phyloP scores from a whole-genome alignment of 2,888 invertebrate species.

The Tetanocera ferruginea region DNA sequence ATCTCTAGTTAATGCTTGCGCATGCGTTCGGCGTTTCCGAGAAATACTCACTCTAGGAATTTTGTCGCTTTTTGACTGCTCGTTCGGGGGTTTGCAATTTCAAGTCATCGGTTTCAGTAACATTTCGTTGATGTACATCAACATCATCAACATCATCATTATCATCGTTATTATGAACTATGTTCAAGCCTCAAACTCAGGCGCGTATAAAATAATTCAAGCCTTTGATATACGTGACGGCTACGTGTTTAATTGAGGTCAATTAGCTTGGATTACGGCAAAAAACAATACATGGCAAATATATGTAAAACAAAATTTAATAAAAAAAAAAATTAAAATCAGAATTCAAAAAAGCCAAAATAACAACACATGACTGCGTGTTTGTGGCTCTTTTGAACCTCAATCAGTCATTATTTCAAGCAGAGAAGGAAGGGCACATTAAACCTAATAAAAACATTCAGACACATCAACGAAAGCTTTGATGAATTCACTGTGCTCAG shows the following conservation, averaged over 20 bases:
- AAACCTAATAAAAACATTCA: neutral
- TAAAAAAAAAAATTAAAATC: slow-evolving; percentile 10
- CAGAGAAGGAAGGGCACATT: neutral
- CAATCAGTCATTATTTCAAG: neutral
- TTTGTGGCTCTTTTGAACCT: neutral
- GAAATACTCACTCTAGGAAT: slow-evolving; percentile 23
- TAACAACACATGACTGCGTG: too few species aligned
- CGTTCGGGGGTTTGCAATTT: slow-evolving; percentile 4
- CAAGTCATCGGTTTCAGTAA: slow-evolving; percentile 1
- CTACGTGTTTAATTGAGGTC: slow-evolving; percentile 63
- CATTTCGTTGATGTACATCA: slow-evolving; percentile 5
- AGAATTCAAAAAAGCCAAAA: slow-evolving; percentile 9
- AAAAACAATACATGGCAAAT: slow-evolving; percentile 3
- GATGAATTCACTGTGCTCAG: too few species aligned
- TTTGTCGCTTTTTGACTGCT: neutral
- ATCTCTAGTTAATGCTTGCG: slow-evolving; percentile 25
- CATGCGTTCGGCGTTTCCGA: slow-evolving; percentile 35
- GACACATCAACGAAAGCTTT: neutral
- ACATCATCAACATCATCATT: neutral
- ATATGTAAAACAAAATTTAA: slow-evolving; percentile 6
- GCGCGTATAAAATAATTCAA: slow-evolving; percentile 4
- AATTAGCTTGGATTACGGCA: slow-evolving; percentile 62
- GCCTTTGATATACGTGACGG: slow-evolving; percentile 41
- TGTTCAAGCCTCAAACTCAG: neutral
- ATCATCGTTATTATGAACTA: too few species aligned